Conservation (phyloP, 2,797 vertebrate genomes). For the Salarias fasciatus region DNA sequence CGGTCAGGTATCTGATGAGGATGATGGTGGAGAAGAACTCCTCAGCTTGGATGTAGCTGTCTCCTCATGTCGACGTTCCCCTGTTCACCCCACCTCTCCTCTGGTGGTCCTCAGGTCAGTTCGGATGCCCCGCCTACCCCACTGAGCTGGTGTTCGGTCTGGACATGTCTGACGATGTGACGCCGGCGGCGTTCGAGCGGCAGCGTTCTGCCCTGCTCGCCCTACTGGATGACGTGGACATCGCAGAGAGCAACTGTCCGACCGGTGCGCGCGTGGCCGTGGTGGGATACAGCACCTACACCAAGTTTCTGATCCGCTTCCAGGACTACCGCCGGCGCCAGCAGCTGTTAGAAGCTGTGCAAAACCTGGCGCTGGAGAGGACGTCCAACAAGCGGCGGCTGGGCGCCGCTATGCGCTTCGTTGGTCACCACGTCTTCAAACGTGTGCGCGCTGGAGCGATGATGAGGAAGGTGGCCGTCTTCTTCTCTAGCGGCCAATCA, state of each 20-base stretch:
- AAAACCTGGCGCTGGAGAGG: conserved; percentile 76
- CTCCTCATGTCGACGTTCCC: too few relatives aligned
- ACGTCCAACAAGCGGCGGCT: conserved; percentile 78
- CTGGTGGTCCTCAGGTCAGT: neutral
- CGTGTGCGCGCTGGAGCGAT: conserved; percentile 80
- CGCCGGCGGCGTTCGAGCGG: conserved; percentile 76
- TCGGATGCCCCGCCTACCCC: conserved; percentile 81
- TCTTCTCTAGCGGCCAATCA: conserved; percentile 78
- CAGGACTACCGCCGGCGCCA: conserved; percentile 79
- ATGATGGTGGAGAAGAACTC: too few relatives aligned
- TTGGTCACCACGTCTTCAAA: conserved; percentile 88
- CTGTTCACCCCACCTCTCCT: neutral
- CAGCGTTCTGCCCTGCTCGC: conserved; percentile 81
- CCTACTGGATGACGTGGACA: conserved; percentile 82
- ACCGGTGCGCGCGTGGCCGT: conserved; percentile 84
- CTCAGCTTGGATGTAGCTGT: too few relatives aligned
- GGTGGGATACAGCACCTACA: conserved; percentile 80
- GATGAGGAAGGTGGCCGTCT: conserved; percentile 87
- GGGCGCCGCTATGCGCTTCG: conserved; percentile 86
- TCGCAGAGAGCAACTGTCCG: conserved; percentile 89
- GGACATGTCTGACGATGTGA: conserved; percentile 86
- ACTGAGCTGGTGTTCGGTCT: conserved; percentile 90
- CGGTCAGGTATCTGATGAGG: too few relatives aligned
- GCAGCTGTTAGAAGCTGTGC: conserved; percentile 78
- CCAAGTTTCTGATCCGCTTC: conserved; percentile 87